Base-by-base conservation (phyloP, 92 coral and sea anemone species). In the Porites rus region DNA sequence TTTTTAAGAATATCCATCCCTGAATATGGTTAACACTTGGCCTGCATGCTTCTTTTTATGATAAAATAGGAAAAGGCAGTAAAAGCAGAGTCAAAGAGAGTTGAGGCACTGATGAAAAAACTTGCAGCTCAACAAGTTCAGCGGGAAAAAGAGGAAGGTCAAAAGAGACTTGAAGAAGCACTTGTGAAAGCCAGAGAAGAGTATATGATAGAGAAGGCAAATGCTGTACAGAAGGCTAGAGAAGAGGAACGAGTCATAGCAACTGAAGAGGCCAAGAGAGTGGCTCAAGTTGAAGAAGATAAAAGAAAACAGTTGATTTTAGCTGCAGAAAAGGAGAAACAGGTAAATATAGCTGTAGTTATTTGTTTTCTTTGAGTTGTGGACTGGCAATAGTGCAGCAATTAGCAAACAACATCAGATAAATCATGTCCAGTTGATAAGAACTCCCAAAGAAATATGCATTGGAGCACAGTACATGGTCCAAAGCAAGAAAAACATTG, bases 91-190 rank as follows among this genome's bases (percentile, higher is more conserved):
- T 95, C 97, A 85, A 97, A 92, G 74, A 87, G 97, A 78, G 97
- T 97, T 0, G 99, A 97, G 88, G 99, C 99, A 31, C 85, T 92
- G 79, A 97, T 95, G 99, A 97, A 95, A 78, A 95, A 97, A 75
- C 92, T 93, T 17, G 97, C 99, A 16, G 92, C 93, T 18, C 98
- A 95, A 59, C 97, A 93, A 85, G 94, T 97, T n/a, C 98, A 97
- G 56, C 94, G 87, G 68, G 99, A 96, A 66, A 94, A 95, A 38
- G 95, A 95, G 10, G 96, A 94, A 65, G 98, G 94, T 43, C 88
- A 95, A 72, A 88, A 88, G 68, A 93, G 94, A 78, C 90, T 95
- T 51, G 81, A 86, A 66, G 93, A 90, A 70, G 98, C 98, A 14
- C 88, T 97, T 25, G 82, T 72, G 52, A 90, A 92, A 73, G 97